Evolutionary conservation across 2,888 invertebrate species (phyloP).

Genomic region (Lepidochrysops patricia): DNA sequence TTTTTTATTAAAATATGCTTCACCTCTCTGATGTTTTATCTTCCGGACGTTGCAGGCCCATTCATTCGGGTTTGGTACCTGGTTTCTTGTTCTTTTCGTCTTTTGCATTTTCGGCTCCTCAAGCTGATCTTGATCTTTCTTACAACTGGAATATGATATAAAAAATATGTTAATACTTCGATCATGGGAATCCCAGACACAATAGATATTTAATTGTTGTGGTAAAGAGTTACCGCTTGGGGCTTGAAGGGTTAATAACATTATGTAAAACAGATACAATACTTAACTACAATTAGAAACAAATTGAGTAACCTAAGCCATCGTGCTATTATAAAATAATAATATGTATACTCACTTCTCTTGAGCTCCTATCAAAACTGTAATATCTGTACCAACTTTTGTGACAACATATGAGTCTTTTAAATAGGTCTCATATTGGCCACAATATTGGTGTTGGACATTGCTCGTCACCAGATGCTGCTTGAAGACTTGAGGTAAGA

Average conservation of each 20-base stretch:
- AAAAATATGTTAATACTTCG: too few relatives aligned
- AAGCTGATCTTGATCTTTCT: constrained; percentile 29
- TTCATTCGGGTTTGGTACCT: constrained; percentile 46
- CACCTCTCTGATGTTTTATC: constrained; percentile 57
- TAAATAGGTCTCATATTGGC: constrained; percentile 44
- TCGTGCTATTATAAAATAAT: neutral
- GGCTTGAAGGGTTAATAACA: too few relatives aligned
- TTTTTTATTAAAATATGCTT: constrained; percentile 56
- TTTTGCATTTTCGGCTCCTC: constrained; percentile 21
- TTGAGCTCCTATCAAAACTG: constrained; percentile 32
- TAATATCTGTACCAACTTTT: constrained; percentile 43
- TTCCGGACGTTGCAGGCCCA: constrained; percentile 64
- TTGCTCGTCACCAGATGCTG: constrained; percentile 51
- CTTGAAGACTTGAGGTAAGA: constrained; percentile 48
- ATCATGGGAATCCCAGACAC: too few relatives aligned
- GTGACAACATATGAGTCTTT: constrained; percentile 44
- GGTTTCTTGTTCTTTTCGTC: constrained; percentile 39
- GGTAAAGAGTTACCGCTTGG: too few relatives aligned
- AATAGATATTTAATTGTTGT: too few relatives aligned
- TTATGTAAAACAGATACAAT: too few relatives aligned
- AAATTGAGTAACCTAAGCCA: neutral
- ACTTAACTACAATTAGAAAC: too few relatives aligned
- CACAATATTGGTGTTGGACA: constrained; percentile 45
- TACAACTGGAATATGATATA: constrained; percentile 35
- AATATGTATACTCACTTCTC: constrained; percentile 40